A percentile compares a stretch with the other conserved stretches of the same genome.
Evolutionary conservation across 1,140 invertebrate genomes (phyloP).

Genomic region (Amyelois transitella): DNA sequence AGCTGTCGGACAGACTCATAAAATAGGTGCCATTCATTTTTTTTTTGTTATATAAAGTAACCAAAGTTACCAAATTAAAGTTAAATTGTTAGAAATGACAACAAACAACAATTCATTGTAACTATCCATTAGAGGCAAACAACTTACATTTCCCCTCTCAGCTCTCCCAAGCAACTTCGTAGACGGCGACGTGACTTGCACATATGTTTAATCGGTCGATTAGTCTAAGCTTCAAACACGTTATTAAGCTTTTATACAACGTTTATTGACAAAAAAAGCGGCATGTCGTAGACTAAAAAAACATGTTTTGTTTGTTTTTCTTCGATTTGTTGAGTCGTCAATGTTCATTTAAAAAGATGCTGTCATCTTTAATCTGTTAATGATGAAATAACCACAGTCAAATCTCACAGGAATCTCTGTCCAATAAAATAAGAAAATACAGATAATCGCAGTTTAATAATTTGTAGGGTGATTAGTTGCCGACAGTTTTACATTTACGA

Average conservation of each 20-base stretch:
- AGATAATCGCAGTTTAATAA: neutral
- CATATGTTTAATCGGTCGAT: constrained; percentile 15
- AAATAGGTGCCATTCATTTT: too few relatives aligned
- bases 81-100: neutral
- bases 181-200: constrained; percentile 20
- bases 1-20: too few relatives aligned
- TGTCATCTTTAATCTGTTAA: constrained; percentile 1
- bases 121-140: constrained; percentile 7
- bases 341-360: neutral
- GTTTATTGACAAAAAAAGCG: constrained; percentile 27
- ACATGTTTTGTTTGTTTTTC: constrained; percentile 5
- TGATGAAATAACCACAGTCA: neutral
- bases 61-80: neutral
- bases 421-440: neutral
- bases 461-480: neutral
- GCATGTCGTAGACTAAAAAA: constrained; percentile 14
- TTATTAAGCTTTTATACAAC: constrained; percentile 33
- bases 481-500: neutral
- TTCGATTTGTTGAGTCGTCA: constrained; percentile 4
- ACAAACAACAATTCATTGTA: constrained; percentile 15
- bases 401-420: neutral
- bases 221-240: constrained; percentile 19
- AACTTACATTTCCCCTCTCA: neutral
- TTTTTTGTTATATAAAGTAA: neutral
- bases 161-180: neutral